A percentile compares a stretch with the other conserved stretches of the same genome.
Evolutionary conservation across 2,888 invertebrate species (phyloP).

Genomic region (Drosophila testacea): DNA sequence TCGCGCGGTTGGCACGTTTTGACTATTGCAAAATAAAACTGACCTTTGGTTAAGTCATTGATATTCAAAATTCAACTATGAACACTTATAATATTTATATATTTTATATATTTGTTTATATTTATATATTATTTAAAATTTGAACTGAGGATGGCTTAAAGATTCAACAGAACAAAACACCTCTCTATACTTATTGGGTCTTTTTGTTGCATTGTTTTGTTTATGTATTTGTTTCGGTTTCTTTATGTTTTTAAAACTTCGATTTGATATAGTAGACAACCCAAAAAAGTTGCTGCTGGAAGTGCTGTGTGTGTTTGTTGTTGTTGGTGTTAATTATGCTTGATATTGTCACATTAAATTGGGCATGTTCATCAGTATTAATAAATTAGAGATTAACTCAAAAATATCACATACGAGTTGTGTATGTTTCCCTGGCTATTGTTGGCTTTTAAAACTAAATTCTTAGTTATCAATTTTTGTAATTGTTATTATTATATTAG

Average conservation of each 20-base stretch:
- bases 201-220: constrained; percentile 19
- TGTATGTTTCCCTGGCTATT: constrained; percentile 85
- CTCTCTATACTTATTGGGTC: constrained; percentile 23
- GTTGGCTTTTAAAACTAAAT: constrained; percentile 83
- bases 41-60: constrained; percentile 38
- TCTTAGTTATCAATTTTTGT: constrained; percentile 60
- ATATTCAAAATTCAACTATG: constrained; percentile 71
- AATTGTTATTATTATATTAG: constrained; percentile 42
- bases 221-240: constrained; percentile 25
- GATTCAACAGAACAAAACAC: constrained; percentile 57
- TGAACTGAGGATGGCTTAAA: constrained; percentile 80
- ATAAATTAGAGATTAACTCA: constrained; percentile 75
- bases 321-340: constrained; percentile 36
- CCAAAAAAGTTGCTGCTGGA: constrained; percentile 79
- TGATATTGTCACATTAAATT: constrained; percentile 64
- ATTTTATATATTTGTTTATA: constrained; percentile 48
- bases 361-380: constrained; percentile 63
- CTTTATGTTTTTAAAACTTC: constrained; percentile 28
- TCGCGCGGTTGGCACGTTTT: constrained; percentile 72
- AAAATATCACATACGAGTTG: constrained; percentile 85
- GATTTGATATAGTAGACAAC: constrained; percentile 74
- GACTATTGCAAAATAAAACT: constrained; percentile 84
- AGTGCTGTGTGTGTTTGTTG: constrained; percentile 69
- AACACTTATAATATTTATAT: constrained; percentile 70
- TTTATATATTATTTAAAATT: constrained; percentile 66